Evolutionary conservation across 2,888 invertebrate species (phyloP), one percentile per base, ranked within the genome.

Genomic region (Aphelenchoides bicaudatus): DNA sequence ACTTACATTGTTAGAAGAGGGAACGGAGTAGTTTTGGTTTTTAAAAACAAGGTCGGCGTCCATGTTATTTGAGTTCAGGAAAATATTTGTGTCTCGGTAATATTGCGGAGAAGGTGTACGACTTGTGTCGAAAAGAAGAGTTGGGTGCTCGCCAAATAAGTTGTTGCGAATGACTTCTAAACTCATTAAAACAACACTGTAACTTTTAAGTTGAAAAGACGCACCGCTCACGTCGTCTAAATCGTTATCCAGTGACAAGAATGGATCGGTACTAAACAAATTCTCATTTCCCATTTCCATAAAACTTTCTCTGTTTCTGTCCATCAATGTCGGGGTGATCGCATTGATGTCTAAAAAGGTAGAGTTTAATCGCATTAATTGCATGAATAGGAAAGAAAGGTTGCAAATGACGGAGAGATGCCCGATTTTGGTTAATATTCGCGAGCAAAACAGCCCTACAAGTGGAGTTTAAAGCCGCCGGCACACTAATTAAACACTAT

Each of bases 141-240:
- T 47, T 27, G 39, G 37, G 37, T 59, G 39, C 30, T 61, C 56
- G 3, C 37, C 47, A 23, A 51, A 29, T 25, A 53, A 28, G 30
- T 61, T 60, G 48, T 28, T 61, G 21, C 50, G 49, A 27, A 63
- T 63, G 10, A 63, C 63, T 21, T 63, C 63, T 63, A 39, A 46
- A 48, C 43, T 23, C 10, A 6, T 2, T 27, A 50, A 46, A 3
- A 48, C 4, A 13, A 19, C 25, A 48, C 25, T 34, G 25, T 48
- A n/a, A 37, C 25, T 6, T 48, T 48, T 6, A n/a, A 16, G 38
- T n/a, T 16, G n/a, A 48, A n/a, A 48, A 48, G 38, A 3, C 63
- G 38, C 34, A 71, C 71, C 68, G 58, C 64, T 62, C 1, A 73
- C 70, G 48, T 74, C 74, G 47, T 74, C 74, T 8, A 74, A 57